A percentile compares a stretch with the other conserved stretches of the same genome.
Evolutionary conservation across 1,140 invertebrate genomes (phyloP).

Genomic region (Temnothorax curvispinosus): DNA sequence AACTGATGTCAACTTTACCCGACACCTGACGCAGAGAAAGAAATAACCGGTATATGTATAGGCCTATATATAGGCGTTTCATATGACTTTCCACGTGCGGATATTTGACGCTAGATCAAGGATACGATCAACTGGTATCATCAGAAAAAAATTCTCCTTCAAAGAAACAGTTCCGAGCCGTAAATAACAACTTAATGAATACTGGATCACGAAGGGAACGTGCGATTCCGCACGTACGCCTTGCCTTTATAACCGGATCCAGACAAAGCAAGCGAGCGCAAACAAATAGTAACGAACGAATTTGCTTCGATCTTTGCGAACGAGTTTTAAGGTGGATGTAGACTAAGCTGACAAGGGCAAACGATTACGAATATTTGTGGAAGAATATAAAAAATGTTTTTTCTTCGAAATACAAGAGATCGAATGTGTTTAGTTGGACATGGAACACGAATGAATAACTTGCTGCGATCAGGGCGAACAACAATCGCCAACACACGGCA

Average conservation of each 20-base stretch:
- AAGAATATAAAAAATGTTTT: neutral
- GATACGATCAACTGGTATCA: neutral
- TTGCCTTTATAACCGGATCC: neutral
- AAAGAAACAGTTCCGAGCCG: neutral
- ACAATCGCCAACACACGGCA: too few relatives aligned
- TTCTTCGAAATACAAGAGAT: neutral
- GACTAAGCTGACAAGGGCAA: neutral
- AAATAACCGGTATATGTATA: neutral
- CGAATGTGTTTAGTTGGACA: neutral
- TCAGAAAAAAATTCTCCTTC: neutral
- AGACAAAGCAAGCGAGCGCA: neutral
- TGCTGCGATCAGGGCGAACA: neutral
- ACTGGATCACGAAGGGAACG: neutral
- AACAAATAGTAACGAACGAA: neutral
- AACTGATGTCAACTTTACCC: neutral
- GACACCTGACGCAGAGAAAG: neutral
- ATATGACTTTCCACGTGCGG: neutral
- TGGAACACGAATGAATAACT: neutral
- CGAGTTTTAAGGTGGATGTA: neutral
- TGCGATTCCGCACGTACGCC: slow-evolving; percentile 24
- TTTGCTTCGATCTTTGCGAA: too few relatives aligned
- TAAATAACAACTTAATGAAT: neutral
- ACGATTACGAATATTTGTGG: neutral
- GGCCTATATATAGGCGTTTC: too few relatives aligned
- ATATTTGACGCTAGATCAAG: neutral